Evolutionary conservation across 2,113 vertebrate genomes (phyloP).

Genomic region (Ovis canadensis): DNA sequence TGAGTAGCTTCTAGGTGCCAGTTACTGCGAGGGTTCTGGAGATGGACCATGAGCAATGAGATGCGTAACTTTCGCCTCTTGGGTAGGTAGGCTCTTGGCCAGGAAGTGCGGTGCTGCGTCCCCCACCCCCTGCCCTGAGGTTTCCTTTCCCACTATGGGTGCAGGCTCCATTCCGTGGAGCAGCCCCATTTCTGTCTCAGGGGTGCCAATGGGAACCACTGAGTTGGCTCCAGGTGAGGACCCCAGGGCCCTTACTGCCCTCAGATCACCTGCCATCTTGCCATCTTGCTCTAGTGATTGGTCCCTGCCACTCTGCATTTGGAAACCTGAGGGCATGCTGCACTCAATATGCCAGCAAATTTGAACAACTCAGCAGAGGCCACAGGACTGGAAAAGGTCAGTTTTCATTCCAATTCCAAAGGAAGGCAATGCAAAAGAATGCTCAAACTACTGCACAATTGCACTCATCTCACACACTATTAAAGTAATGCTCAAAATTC

Average conservation of each 20-base stretch:
- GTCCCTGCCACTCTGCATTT: accelerated
- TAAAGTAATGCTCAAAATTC: too few relatives aligned
- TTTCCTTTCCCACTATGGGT: neutral
- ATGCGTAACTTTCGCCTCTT: neutral
- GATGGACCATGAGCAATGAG: too few relatives aligned
- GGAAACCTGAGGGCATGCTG: neutral
- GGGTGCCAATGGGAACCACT: accelerated
- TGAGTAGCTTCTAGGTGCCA: accelerated
- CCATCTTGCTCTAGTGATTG: neutral
- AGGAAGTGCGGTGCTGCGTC: accelerated
- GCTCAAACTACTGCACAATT: too few relatives aligned
- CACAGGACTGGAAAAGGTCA: too few relatives aligned
- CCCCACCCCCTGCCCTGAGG: neutral
- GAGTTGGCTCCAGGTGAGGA: neutral
- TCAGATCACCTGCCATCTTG: accelerated
- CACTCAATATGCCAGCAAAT: too few relatives aligned
- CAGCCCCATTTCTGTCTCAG: neutral
- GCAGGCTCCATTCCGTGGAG: accelerated
- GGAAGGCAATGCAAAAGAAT: too few relatives aligned
- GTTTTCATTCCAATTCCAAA: too few relatives aligned
- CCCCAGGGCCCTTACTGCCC: neutral
- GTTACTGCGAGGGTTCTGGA: neutral
- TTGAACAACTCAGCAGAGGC: too few relatives aligned
- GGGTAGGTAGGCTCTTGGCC: neutral
- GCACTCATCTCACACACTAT: accelerated